A percentile compares a stretch with the other conserved stretches of the same genome.
Evolutionary conservation across 1,140 invertebrate species (phyloP).

Genomic region (Vanessa atalanta): DNA sequence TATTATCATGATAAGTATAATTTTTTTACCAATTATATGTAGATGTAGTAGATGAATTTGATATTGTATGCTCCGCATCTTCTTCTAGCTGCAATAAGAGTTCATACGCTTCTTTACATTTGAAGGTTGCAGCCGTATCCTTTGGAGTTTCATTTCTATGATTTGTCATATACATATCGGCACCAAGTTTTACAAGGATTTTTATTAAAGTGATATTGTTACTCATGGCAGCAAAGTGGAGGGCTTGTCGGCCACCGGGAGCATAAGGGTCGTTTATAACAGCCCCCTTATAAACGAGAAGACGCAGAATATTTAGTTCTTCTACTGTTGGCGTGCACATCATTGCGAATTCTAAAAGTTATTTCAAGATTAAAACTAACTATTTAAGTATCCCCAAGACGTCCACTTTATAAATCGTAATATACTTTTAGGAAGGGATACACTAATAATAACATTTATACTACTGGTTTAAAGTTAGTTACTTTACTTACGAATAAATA

Average conservation of each 20-base stretch:
- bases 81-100: conserved; percentile 49
- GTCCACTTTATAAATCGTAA: no score
- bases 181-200: conserved; percentile 58
- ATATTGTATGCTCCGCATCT: conserved; percentile 2
- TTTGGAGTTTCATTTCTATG: conserved; percentile 63
- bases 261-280: conserved; percentile 60
- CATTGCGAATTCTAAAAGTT: conserved; percentile 65
- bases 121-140: conserved; percentile 59
- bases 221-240: conserved; percentile 74
- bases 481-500: conserved; percentile 68
- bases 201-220: conserved; percentile 60
- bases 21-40: background rate
- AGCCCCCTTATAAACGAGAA: conserved; percentile 63
- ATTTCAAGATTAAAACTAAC: background rate
- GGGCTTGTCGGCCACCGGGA: conserved; percentile 62
- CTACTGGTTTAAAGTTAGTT: background rate
- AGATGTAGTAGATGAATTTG: background rate
- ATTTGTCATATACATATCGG: conserved; percentile 54
- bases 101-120: conserved; percentile 53
- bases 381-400: no score
- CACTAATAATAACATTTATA: background rate
- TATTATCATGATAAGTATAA: background rate
- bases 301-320: conserved; percentile 57
- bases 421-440: no score
- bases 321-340: conserved; percentile 63